These are phyloP conservation scores for Oscheius myriophilus DNA, from an alignment of 2,888 invertebrate species.

Conservation along the genomic window DNA sequence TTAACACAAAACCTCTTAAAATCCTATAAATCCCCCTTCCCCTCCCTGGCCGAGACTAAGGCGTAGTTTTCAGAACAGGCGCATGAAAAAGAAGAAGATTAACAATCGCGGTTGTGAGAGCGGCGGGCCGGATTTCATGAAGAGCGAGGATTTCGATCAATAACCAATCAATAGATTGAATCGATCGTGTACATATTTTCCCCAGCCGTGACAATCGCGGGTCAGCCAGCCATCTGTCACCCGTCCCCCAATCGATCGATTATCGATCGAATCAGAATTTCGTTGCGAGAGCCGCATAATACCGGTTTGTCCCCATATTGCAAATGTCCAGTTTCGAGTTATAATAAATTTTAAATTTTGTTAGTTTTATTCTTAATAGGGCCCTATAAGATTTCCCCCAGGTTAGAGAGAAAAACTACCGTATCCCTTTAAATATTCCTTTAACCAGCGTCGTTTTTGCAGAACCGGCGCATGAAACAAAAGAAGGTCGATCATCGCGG, in stretches of 20 bases:
- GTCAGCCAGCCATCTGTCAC: too few relatives aligned
- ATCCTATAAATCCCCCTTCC: too few relatives aligned
- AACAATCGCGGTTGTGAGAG: constrained; percentile 46
- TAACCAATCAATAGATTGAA: too few relatives aligned
- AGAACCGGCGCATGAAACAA: constrained; percentile 68
- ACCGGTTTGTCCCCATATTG: constrained; percentile 11
- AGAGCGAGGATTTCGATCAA: constrained; percentile 16
- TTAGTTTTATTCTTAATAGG: too few relatives aligned
- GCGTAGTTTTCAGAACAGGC: constrained; percentile 3
- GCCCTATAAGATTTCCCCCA: too few relatives aligned
- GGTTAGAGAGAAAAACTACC: too few relatives aligned
- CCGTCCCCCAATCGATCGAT: neutral
- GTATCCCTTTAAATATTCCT: too few relatives aligned
- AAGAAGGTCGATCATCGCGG: constrained; percentile 65
- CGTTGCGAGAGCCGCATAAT: constrained; percentile 25
- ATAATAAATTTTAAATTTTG: too few relatives aligned
- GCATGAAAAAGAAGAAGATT: constrained; percentile 64
- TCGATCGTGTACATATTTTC: neutral
- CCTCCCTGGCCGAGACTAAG: neutral
- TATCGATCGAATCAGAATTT: constrained; percentile 12
- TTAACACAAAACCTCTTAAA: too few relatives aligned
- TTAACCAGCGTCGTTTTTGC: constrained; percentile 15
- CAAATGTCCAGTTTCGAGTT: too few relatives aligned
- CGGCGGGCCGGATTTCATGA: constrained; percentile 19
- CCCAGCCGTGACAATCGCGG: neutral